Evolutionary conservation across 2,888 invertebrate species (phyloP).

Genomic region (Bombyx huttoni): DNA sequence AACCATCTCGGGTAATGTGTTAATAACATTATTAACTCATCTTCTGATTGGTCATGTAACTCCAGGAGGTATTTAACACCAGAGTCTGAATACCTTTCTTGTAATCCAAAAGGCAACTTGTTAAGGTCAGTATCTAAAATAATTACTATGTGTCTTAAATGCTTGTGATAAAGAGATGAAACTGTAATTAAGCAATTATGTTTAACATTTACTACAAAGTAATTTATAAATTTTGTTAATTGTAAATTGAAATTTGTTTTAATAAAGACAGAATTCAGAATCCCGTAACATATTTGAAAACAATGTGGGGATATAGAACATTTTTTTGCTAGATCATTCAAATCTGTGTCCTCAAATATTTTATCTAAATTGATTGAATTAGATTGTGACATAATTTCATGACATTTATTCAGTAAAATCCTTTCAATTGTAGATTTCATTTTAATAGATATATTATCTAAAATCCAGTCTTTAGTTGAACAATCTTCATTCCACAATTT

Average conservation of each 20-base stretch:
- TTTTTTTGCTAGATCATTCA: constrained; percentile 24
- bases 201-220: constrained; percentile 33
- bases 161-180: constrained; percentile 34
- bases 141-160: constrained; percentile 28
- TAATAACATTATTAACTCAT: constrained; percentile 43
- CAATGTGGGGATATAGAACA: constrained; percentile 36
- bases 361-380: constrained; percentile 14
- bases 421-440: constrained; percentile 43
- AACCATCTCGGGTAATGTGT: constrained; percentile 59
- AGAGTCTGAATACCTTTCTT: constrained; percentile 20
- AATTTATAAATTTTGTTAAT: constrained; percentile 28
- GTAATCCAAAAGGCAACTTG: constrained; percentile 16
- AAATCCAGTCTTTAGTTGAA: constrained; percentile 9
- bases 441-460: constrained; percentile 38
- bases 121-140: constrained; percentile 38
- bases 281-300: constrained; percentile 43
- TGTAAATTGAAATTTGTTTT: constrained; percentile 30
- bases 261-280: constrained; percentile 42
- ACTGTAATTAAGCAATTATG: constrained; percentile 11
- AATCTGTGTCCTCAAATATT: constrained; percentile 16
- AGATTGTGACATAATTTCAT: constrained; percentile 17
- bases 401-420: constrained; percentile 23
- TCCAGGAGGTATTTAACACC: constrained; percentile 23
- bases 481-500: constrained; percentile 29
- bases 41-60: constrained; percentile 25